Evolutionary conservation across 2,113 vertebrate species (phyloP), one percentile per base, ranked within the genome.

Genomic region (Eulemur macaco): DNA sequence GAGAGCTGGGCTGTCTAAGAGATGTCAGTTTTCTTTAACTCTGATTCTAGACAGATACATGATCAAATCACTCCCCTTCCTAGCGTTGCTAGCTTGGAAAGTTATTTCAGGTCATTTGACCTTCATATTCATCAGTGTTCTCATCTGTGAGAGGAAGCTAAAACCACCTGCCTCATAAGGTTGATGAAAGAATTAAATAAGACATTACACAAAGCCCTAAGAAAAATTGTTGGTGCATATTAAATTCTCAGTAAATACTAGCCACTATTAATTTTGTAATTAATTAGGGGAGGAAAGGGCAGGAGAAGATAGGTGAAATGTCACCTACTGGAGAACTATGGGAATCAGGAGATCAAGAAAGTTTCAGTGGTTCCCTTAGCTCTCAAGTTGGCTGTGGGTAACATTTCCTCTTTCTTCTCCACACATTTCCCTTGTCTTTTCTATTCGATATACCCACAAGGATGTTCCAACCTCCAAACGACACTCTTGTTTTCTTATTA

Each of bases 211-310:
- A 76, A 66, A 77, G 39, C 18, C 42, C 27, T 93, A 92, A 69
- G 74, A 39, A 84, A 89, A 94, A 95, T 39, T 15, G 37, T 56
- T 63, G 54, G 60, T 86, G 2, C 21, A 34, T 54, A 45, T 89
- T 89, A 96, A 82, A 66, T 86, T 56, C 54, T 95, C 58, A 34
- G 37, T 29, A 95, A 88, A 94, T 82, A 54, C 23, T 73, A 60
- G 4, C 34, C 68, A 83, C 52, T 89, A 60, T 83, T 91, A 86
- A 76, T 82, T 58, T 45, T 42, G 15, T 93, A 60, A 73, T 78
- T 60, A 92, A 89, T 27, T 84, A 82, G 11, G 31, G 68, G 15
- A 42, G 15, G 15, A 90, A 54, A 80, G 29, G 13, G 25, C 11
- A 64, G 45, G 45, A 68, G 58, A 91, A 91, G 27, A 71, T 15